Base-by-base conservation (phyloP, 2,113 vertebrate species). In the Syrmaticus mikado region DNA sequence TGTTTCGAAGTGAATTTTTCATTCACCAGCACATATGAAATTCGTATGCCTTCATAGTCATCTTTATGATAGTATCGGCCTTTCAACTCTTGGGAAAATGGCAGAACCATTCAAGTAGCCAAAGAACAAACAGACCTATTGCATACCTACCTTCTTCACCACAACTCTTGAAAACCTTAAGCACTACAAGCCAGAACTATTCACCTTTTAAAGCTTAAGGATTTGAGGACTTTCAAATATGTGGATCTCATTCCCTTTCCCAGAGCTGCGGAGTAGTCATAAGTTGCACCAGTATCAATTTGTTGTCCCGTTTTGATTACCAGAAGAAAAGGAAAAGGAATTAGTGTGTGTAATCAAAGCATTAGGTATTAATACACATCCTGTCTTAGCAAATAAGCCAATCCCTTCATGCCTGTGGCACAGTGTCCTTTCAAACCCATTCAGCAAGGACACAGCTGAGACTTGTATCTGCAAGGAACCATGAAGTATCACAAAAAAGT, bases 81-180 rank as follows among this genome's bases (percentile, higher is more conserved):
- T 92, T 94, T 97, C 79, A 94, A 92, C 85, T 92, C 91, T 77
- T 95, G 94, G 95, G 95, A 95, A 92, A 89, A 88, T 72, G 80
- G 79, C 72, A 94, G 80, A 85, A 73, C 80, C 52, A 40, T 75
- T 92, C 82, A 61, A 61, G 79, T 67, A 72, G 82, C 68, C 61
- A 87, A 70, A 76, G 88, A 92, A 55, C 85, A 92, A 78, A 67
- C 62, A 90, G 81, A 28, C 48, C 45, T 45, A 36, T 34, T 46
- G 43, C 32, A 21, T 66, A 48, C 87, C 82, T 92, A 70, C 46
- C 57, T 85, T 87, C 85, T 82, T 64, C 41, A 79, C 82, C 75
- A 83, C 79, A 90, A 9, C 72, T 80, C 4, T 11, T 72, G 85
- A 87, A 79, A 76, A 27, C 62, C 30, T 27, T 15, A 25, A 53